Percentiles rank a stretch among this genome's conserved stretches.
Conservation (phyloP, 2,113 vertebrate species). For the Gila orcuttii region DNA sequence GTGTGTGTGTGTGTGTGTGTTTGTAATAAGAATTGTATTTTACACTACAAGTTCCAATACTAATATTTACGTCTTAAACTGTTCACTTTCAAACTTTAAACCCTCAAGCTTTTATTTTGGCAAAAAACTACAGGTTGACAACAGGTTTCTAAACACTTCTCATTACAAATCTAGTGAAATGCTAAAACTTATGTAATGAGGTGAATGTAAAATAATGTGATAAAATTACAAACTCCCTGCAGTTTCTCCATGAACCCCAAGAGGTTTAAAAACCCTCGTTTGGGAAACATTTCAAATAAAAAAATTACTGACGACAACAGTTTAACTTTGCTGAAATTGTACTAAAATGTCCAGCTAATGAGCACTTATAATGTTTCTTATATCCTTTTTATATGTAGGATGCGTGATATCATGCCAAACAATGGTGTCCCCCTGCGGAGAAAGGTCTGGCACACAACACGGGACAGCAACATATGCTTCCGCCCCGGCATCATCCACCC, state of each 20-base stretch:
- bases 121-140: not conserved
- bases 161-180: not conserved
- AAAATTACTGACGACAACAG: no score
- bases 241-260: no score
- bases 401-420: conserved; percentile 26
- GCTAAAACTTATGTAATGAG: not conserved
- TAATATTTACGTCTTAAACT: not conserved
- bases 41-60: no score
- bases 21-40: no score
- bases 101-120: not conserved
- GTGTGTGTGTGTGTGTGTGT: no score
- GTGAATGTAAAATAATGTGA: no score
- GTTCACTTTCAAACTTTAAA: not conserved
- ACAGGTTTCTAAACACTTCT: not conserved
- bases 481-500: conserved; percentile 51
- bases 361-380: not conserved
- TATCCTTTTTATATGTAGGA: conserved; percentile 15
- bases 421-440: conserved; percentile 47
- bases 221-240: no score
- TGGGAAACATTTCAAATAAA: no score
- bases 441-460: conserved; percentile 67
- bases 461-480: conserved; percentile 56
- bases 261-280: no score
- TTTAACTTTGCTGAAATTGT: not conserved
- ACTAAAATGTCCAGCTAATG: not conserved